These are phyloP conservation scores for Eudyptes chrysolophus DNA, from an alignment of 2,113 vertebrate species.

Conservation along the genomic window DNA sequence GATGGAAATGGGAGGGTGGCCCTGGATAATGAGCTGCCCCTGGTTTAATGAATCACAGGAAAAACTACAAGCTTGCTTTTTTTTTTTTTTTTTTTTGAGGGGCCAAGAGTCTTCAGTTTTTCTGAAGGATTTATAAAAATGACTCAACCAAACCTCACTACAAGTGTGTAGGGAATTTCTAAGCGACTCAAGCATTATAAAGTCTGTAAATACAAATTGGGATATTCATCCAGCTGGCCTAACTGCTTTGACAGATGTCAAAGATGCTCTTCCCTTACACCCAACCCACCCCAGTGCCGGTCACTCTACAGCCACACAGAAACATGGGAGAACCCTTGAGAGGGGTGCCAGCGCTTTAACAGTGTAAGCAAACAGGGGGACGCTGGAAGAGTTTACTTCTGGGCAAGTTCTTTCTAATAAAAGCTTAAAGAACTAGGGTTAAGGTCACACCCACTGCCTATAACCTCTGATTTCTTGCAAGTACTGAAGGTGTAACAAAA, in stretches of 20 bases:
- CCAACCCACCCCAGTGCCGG: neutral
- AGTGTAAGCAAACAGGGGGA: rapidly evolving
- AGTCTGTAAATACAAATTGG: neutral
- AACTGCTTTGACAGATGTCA: neutral
- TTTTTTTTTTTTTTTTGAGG: neutral
- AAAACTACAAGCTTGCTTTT: constrained; percentile 9
- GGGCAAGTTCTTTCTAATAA: neutral
- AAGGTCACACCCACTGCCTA: too few species aligned
- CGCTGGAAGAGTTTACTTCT: neutral
- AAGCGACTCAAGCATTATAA: neutral
- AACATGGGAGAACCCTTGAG: rapidly evolving
- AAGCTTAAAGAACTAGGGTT: neutral
- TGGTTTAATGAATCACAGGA: constrained; percentile 76
- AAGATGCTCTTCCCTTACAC: neutral
- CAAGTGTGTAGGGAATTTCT: neutral
- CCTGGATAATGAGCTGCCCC: constrained; percentile 31
- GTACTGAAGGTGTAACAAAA: neutral
- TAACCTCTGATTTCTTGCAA: neutral
- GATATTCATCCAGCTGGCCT: neutral
- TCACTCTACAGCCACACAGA: neutral
- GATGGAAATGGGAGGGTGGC: constrained; percentile 67
- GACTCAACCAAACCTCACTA: neutral
- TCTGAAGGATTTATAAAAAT: neutral
- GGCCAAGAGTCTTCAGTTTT: neutral
- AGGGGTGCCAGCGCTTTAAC: rapidly evolving